Evolutionary conservation across 2,113 vertebrate species (phyloP).

Genomic region (Pelmatolapia mariae): DNA sequence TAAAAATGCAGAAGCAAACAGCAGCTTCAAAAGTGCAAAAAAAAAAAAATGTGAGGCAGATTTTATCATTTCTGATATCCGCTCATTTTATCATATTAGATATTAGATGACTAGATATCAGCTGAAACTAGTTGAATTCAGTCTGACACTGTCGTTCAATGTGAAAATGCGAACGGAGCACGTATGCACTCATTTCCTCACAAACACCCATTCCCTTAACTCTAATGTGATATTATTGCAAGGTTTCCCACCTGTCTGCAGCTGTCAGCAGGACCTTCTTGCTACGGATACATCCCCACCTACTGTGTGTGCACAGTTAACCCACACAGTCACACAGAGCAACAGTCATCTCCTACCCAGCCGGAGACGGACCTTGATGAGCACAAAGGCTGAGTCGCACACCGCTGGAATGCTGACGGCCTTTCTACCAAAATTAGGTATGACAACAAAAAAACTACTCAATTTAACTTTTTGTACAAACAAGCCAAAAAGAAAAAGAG

Average conservation of each 20-base stretch:
- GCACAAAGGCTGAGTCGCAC: slow-evolving; percentile 4
- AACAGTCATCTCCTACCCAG: slow-evolving; percentile 20
- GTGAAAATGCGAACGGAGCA: neutral
- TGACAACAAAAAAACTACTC: slow-evolving; percentile 19
- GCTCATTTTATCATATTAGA: neutral
- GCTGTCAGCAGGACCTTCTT: slow-evolving; percentile 35
- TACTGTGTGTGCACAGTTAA: slow-evolving; percentile 6
- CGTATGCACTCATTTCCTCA: neutral
- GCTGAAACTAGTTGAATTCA: neutral
- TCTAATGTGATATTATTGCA: slow-evolving; percentile 25
- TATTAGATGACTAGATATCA: neutral
- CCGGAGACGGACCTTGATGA: neutral
- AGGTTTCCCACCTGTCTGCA: slow-evolving; percentile 51
- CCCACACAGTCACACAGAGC: neutral
- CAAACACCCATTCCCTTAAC: neutral
- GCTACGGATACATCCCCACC: slow-evolving; percentile 23
- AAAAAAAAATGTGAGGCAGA: neutral
- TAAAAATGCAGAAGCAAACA: neutral
- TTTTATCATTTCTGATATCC: neutral
- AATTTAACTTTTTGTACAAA: neutral
- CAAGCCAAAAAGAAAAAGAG: neutral
- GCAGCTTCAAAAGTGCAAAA: neutral
- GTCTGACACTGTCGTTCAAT: neutral
- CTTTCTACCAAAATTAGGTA: slow-evolving; percentile 23
- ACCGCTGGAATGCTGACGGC: slow-evolving; percentile 27